phyloP scores from a whole-genome alignment of 2,797 vertebrate genomes.

The Kryptopterus vitreolus region DNA sequence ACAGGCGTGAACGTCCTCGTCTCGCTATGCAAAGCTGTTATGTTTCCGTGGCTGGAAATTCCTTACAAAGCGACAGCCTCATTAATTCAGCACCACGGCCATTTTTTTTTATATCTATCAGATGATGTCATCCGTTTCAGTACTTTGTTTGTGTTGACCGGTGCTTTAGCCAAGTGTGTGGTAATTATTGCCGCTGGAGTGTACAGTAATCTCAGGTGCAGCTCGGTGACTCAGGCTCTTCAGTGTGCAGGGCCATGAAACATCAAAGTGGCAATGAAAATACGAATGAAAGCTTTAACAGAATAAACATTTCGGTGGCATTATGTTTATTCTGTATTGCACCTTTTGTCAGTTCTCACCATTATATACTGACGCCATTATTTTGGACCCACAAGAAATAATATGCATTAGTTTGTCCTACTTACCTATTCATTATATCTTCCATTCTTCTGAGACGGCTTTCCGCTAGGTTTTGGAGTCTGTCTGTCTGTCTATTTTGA shows the following conservation, averaged over 20 bases:
- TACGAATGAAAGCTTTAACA: conserved; percentile 2
- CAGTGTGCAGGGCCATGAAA: background rate
- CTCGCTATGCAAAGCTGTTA: background rate
- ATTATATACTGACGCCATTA: background rate
- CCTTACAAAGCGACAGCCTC: conserved; percentile 24
- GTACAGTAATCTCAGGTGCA: conserved; percentile 17
- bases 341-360: background rate
- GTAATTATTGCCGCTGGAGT: conserved; percentile 38
- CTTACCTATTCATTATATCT: too few relatives aligned
- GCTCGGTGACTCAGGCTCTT: conserved; percentile 27
- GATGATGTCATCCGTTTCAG: conserved; percentile 42
- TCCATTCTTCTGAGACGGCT: too few relatives aligned
- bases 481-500: background rate
- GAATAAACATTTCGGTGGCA: background rate
- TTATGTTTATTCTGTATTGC: background rate
- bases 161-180: conserved; percentile 38
- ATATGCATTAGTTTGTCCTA: too few relatives aligned
- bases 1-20: background rate
- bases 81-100: conserved; percentile 15
- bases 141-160: conserved; percentile 46
- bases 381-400: too few relatives aligned
- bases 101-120: conserved; percentile 17
- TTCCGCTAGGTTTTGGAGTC: background rate
- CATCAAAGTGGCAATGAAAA: background rate
- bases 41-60: conserved; percentile 30